Evolutionary conservation across 2,888 invertebrate species (phyloP), one percentile per base, ranked within the genome.

Genomic region (Anaspis maculata): DNA sequence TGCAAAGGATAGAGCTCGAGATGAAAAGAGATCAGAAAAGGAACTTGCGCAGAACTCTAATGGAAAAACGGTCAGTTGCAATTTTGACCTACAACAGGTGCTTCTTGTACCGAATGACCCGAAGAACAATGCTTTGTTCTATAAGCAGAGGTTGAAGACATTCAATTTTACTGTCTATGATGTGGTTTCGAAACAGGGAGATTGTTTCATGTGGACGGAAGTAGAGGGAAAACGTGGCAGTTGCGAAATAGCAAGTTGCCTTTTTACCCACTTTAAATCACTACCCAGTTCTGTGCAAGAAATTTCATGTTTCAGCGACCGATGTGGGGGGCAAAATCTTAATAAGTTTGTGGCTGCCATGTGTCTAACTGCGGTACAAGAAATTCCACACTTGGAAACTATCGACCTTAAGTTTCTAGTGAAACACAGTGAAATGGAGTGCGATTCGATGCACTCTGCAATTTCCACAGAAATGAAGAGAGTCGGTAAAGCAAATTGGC

Each of bases 241-340:
- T 34, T 44, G 41, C 25, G 46, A 49, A 26, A 46, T 51, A 15
- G 41, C 44, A 9, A 43, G 37, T 12, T 27, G 19, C 13, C 21
- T 50, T 3, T 40, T 24, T 28, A 15, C 13, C 14, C 46, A 43
- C 30, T 43, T 50, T 13, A 23, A 51, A 35, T 48, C 46, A 13
- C 33, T 50, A 10, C 46, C 49, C 5, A 23, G 13, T 7, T 19
- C 23, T 25, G 14, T 33, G 13, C 32, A 44, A 15, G 23, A 45
- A 11, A 30, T 54, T n/a, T 30, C 15, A 3, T 54, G 35, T 26
- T 53, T 39, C 25, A 50, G 52, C 37, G 49, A 53, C 27, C 30
- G 48, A 25, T 54, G 49, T 29, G 48, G 43, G 7, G 54, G 53
- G n/a, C 53, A 54, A 34, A 49, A 54, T 16, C 32, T 44, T 3